Evolutionary conservation across 2,113 vertebrate species (phyloP).

Genomic region (Cervus canadensis): DNA sequence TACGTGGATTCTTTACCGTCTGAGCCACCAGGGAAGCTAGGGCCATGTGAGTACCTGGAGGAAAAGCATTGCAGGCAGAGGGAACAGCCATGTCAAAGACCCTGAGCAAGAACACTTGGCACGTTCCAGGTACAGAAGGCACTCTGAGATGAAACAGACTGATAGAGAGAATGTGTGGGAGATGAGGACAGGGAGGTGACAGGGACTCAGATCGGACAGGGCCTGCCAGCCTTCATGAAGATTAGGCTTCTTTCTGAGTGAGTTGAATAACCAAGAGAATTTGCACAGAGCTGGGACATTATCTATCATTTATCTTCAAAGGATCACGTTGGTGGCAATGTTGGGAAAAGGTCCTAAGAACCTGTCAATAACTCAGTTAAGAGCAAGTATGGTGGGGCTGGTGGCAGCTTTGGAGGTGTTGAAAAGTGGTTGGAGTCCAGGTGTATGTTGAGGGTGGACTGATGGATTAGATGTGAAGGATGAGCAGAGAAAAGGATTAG

Average conservation of each 20-base stretch:
- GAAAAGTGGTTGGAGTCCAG: neutral
- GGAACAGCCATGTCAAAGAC: neutral
- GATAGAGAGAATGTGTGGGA: neutral
- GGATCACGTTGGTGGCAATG: neutral
- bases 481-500: neutral
- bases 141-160: neutral
- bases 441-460: neutral
- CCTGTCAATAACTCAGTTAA: neutral
- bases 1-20: neutral
- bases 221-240: neutral
- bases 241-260: neutral
- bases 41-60: rapidly evolving
- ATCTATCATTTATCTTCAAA: neutral
- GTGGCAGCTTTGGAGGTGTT: neutral
- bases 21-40: neutral
- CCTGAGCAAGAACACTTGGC: neutral
- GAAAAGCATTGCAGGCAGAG: too few relatives aligned
- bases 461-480: neutral
- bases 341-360: neutral
- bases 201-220: neutral
- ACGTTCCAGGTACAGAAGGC: neutral
- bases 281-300: neutral
- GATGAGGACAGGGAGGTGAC: neutral
- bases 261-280: neutral
- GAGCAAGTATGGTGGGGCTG: neutral